Base-by-base conservation (phyloP, 1,140 invertebrate species). In the Trichonephila inaurata region DNA sequence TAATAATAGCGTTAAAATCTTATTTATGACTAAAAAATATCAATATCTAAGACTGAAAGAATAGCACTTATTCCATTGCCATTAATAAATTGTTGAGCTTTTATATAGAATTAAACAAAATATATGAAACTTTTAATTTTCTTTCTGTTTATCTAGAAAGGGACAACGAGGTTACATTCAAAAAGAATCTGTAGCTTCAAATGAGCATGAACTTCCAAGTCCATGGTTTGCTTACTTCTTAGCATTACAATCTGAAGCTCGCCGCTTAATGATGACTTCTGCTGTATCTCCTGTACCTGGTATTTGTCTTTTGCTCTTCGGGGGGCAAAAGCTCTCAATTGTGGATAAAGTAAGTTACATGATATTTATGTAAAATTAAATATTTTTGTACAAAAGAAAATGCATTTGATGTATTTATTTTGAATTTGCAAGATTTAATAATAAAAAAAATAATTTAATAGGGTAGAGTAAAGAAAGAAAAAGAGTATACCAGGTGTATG, bases 211-310 rank as follows among this genome's bases (percentile, higher is more conserved):
- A 83, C 95, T 95, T 66, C 95, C 96, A 64, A 95, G 95, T 95
- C 91, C 95, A 58, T 95, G 95, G 95, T 62, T 96, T 95, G 95
- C 96, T 94, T 95, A 97, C 95, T 95, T 96, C 94, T 93, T 96
- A 95, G 94, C 96, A 95, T 81, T 95, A 0, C 96, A 96, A 87
- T 96, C 96, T 1, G 58, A 95, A 7, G 96, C 96, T 81, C 95
- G 96, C 62, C 92, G 96, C 21, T 96, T 95, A 0, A 95, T 96
- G 0, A 94, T 97, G 0, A 95, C 97, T 19, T 95, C 96, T 66
- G 96, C 96, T 94, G 96, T 96, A 0, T 96, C 96, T 33, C 92
- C 96, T 3, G 62, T 97, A 66, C 95, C 96, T 40, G 96, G 97
- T 0, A 95, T 96, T 14, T 95, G 96, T 7, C 96, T 96, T 18